phyloP scores from a whole-genome alignment of 2,113 vertebrate species.

The Pseudopipra pipra region DNA sequence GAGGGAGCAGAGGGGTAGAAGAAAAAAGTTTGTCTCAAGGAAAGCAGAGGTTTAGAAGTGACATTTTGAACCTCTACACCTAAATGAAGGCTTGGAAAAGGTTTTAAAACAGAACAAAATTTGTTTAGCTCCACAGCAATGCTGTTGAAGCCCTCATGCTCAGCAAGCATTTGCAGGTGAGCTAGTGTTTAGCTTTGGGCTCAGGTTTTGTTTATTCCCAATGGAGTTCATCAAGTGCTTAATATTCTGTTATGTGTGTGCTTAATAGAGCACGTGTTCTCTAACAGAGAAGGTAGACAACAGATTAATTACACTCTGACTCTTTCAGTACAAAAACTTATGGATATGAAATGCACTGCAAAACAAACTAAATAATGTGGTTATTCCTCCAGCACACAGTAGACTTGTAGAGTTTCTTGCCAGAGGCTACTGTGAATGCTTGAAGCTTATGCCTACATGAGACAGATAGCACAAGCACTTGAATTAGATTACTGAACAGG shows the following conservation, averaged over 20 bases:
- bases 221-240: not conserved
- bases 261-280: not conserved
- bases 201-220: not conserved
- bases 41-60: not conserved
- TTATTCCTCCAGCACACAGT: not conserved
- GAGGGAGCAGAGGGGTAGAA: not conserved
- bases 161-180: not conserved
- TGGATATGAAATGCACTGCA: not conserved
- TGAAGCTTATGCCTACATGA: not conserved
- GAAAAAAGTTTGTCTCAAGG: not conserved
- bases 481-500: not conserved
- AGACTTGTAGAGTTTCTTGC: not conserved
- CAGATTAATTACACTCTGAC: not conserved
- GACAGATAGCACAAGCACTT: not conserved
- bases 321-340: not conserved
- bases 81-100: not conserved
- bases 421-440: not conserved
- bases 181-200: not conserved
- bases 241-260: not conserved
- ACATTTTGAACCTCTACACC: not conserved
- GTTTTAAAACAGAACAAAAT: not conserved
- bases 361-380: not conserved
- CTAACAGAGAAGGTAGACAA: not conserved
- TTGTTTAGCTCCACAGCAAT: not conserved
- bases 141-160: not conserved